These are phyloP conservation scores for Drosophila dunni DNA, from an alignment of 1,140 invertebrate species.

Conservation along the genomic window DNA sequence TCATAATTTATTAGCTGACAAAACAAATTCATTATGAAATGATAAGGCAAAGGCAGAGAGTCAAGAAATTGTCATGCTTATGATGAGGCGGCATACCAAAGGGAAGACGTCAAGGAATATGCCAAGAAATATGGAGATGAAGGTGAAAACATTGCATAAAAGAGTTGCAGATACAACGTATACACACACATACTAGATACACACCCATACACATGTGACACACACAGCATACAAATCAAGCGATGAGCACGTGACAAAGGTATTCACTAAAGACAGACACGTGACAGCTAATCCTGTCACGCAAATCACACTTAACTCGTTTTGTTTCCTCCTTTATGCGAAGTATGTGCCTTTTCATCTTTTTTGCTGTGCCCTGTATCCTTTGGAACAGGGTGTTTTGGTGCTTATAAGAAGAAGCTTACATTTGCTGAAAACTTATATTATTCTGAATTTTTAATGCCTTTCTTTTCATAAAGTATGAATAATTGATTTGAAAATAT, in stretches of 20 bases:
- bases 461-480: too few relatives aligned
- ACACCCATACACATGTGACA: neutral
- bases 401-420: too few relatives aligned
- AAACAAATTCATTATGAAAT: slow-evolving; percentile 83
- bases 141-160: slow-evolving; percentile 12
- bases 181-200: slow-evolving; percentile 1
- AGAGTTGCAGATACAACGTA: slow-evolving; percentile 22
- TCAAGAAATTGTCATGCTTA: slow-evolving; percentile 68
- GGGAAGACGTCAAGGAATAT: slow-evolving; percentile 3
- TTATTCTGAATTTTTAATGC: too few relatives aligned
- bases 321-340: slow-evolving; percentile 1
- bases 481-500: too few relatives aligned
- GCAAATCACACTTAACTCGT: slow-evolving; percentile 51
- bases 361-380: neutral
- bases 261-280: slow-evolving; percentile 39
- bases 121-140: neutral
- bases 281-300: slow-evolving; percentile 53
- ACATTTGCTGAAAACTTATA: too few relatives aligned
- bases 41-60: slow-evolving; percentile 59
- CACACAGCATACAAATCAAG: slow-evolving; percentile 32
- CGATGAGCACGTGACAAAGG: slow-evolving; percentile 52
- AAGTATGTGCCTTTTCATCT: neutral
- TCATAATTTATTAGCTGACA: slow-evolving; percentile 82
- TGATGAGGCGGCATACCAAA: slow-evolving; percentile 47
- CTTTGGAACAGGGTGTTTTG: neutral